Percentiles rank a stretch among this genome's conserved stretches.
phyloP scores from a whole-genome alignment of 2,888 invertebrate species.

The Morpho achilles region DNA sequence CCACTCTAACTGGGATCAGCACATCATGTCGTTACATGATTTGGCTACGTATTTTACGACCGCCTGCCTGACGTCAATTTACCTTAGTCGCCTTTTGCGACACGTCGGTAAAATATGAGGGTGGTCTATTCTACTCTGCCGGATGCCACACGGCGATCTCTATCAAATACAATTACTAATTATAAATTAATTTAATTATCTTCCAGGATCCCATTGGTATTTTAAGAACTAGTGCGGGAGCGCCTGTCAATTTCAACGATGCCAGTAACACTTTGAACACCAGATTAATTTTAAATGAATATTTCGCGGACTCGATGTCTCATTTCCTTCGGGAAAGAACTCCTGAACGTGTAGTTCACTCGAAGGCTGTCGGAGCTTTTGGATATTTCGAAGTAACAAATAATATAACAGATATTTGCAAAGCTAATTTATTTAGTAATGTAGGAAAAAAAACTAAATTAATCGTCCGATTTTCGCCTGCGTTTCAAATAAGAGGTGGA shows the following conservation, averaged over 20 bases:
- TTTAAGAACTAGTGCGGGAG: conserved; percentile 87
- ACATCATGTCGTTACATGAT: no score
- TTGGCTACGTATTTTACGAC: no score
- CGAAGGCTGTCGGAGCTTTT: conserved; percentile 94
- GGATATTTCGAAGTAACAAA: conserved; percentile 91
- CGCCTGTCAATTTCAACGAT: conserved; percentile 85
- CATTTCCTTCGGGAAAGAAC: conserved; percentile 93
- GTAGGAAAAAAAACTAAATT: conserved; percentile 89
- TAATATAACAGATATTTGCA: conserved; percentile 86
- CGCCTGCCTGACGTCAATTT: no score
- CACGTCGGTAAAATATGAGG: no score
- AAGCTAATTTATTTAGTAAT: conserved; percentile 84
- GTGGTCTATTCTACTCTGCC: no score
- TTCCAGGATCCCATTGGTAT: conserved; percentile 71
- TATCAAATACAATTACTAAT: neutral
- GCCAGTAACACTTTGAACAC: conserved; percentile 88
- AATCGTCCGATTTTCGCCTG: conserved; percentile 87
- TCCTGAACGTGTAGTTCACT: conserved; percentile 95
- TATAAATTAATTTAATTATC: neutral
- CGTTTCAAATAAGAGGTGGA: conserved; percentile 90
- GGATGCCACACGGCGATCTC: neutral
- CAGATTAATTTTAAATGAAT: conserved; percentile 87
- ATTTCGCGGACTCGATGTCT: conserved; percentile 84
- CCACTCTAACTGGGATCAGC: no score
- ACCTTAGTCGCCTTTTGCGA: no score